Conservation (phyloP, 1,140 invertebrate species). For the Eueides isabella region DNA sequence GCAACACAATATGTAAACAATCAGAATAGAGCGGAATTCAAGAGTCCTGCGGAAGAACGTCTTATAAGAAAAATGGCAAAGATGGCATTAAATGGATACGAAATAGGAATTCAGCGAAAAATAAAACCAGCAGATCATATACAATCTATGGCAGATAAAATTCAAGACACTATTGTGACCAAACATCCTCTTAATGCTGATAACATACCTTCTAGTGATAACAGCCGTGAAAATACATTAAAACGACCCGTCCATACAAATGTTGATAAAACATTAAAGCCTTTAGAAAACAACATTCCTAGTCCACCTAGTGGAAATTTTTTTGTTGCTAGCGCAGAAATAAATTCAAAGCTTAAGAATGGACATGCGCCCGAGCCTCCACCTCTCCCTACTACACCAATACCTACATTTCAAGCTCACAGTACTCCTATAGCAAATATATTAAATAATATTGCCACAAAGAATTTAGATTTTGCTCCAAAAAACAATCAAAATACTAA, state of each 20-base stretch:
- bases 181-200: slow-evolving; percentile 79
- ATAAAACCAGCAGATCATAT: slow-evolving; percentile 80
- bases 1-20: slow-evolving; percentile 52
- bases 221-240: slow-evolving; percentile 62
- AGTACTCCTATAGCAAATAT: slow-evolving; percentile 55
- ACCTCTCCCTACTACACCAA: slow-evolving; percentile 67
- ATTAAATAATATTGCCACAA: slow-evolving; percentile 49
- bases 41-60: slow-evolving; percentile 83
- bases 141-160: slow-evolving; percentile 79
- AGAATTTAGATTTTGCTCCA: slow-evolving; percentile 46
- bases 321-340: slow-evolving; percentile 14
- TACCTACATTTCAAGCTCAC: slow-evolving; percentile 62
- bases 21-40: slow-evolving; percentile 78
- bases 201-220: slow-evolving; percentile 55
- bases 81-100: slow-evolving; percentile 81
- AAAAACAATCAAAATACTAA: slow-evolving; percentile 46
- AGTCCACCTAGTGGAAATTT: slow-evolving; percentile 21
- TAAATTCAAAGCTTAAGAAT: slow-evolving; percentile 40
- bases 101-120: slow-evolving; percentile 81
- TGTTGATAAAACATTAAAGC: slow-evolving; percentile 38
- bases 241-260: slow-evolving; percentile 53
- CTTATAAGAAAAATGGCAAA: slow-evolving; percentile 82
- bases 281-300: slow-evolving; percentile 28
- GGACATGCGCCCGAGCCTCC: slow-evolving; percentile 57
- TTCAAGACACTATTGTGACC: slow-evolving; percentile 79